Percentiles rank a stretch among this genome's conserved stretches.
Evolutionary conservation across 2,888 invertebrate genomes (phyloP).

Genomic region (Melanophora roralis): DNA sequence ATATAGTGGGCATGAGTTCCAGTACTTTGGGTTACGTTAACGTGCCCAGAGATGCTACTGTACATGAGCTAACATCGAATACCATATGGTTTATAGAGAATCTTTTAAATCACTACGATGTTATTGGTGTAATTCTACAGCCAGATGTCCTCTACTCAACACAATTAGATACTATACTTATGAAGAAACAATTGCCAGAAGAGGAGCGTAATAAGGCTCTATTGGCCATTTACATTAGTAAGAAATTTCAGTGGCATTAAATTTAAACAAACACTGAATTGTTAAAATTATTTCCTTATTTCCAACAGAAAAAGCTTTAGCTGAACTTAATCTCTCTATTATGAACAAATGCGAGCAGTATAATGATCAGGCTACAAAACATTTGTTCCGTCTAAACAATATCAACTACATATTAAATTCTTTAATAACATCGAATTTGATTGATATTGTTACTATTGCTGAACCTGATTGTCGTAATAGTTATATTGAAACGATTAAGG

Average conservation of each 20-base stretch:
- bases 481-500: slow-evolving; percentile 91
- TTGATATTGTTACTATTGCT: slow-evolving; percentile 88
- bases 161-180: slow-evolving; percentile 78
- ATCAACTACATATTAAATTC: slow-evolving; percentile 96
- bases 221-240: slow-evolving; percentile 90
- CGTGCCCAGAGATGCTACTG: slow-evolving; percentile 95
- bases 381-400: slow-evolving; percentile 95
- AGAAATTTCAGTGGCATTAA: slow-evolving; percentile 67
- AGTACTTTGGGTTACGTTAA: slow-evolving; percentile 71
- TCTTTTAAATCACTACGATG: slow-evolving; percentile 86
- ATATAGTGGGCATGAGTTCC: slow-evolving; percentile 80
- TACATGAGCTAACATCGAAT: slow-evolving; percentile 96
- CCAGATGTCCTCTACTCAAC: slow-evolving; percentile 80
- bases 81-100: slow-evolving; percentile 95
- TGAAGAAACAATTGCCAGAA: slow-evolving; percentile 76
- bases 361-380: slow-evolving; percentile 89
- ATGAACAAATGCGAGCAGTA: slow-evolving; percentile 95
- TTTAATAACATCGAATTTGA: slow-evolving; percentile 88
- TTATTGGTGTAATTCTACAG: slow-evolving; percentile 82
- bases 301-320: slow-evolving; percentile 87
- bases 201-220: slow-evolving; percentile 82
- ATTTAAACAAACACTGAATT: background rate
- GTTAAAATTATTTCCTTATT: background rate
- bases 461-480: slow-evolving; percentile 91
- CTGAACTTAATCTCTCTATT: slow-evolving; percentile 92